These are phyloP conservation scores for Tapera naevia DNA, from an alignment of 2,797 vertebrate genomes.

Conservation along the genomic window DNA sequence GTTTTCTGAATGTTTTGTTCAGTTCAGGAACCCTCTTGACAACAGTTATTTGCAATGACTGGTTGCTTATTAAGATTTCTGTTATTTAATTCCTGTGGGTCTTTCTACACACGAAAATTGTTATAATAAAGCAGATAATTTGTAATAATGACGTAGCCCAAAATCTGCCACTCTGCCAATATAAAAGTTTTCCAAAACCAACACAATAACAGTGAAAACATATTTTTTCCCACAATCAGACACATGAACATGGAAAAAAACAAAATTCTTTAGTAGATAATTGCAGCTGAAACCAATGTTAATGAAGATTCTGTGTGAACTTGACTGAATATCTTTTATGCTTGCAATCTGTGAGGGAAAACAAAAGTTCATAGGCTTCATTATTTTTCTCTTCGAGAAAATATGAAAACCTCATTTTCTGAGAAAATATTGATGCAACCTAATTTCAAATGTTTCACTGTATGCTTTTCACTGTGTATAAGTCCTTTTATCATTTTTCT, in stretches of 20 bases:
- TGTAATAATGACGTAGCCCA: background rate
- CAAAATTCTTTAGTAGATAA: background rate
- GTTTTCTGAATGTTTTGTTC: background rate
- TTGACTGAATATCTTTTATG: background rate
- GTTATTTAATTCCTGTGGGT: background rate
- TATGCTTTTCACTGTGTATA: background rate
- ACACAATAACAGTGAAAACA: background rate
- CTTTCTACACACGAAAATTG: background rate
- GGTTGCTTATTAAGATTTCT: background rate
- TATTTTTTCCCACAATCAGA: background rate
- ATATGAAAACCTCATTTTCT: background rate
- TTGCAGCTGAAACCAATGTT: background rate
- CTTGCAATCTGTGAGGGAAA: rapidly evolving
- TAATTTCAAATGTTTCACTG: background rate
- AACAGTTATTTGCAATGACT: background rate
- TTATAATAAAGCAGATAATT: background rate
- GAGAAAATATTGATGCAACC: background rate
- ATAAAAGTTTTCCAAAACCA: background rate
- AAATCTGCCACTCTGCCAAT: background rate
- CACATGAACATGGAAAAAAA: background rate
- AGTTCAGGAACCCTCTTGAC: background rate
- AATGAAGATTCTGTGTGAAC: background rate
- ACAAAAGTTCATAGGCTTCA: background rate
- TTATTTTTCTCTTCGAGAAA: background rate
- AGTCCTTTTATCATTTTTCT: background rate